Evolutionary conservation across 2,113 vertebrate genomes (phyloP).

Genomic region (Arvicanthis niloticus): DNA sequence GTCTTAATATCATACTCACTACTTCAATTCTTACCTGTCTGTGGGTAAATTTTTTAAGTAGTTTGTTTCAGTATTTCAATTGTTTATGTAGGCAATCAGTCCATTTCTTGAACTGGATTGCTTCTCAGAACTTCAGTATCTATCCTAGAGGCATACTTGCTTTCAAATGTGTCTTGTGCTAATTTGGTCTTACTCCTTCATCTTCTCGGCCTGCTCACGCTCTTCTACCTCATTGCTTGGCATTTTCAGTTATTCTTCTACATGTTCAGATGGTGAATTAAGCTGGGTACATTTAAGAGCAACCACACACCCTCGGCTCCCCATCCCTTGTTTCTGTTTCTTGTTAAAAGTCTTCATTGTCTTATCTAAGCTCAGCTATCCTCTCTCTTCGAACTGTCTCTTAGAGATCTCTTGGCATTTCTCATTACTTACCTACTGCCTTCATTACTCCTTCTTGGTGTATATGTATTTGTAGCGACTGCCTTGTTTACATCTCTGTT

Average conservation of each 20-base stretch:
- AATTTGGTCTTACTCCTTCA: neutral
- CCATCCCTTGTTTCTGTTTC: neutral
- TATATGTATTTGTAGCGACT: neutral
- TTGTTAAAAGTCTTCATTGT: neutral
- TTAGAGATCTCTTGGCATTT: neutral
- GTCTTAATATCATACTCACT: neutral
- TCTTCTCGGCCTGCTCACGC: neutral
- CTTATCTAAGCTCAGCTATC: neutral
- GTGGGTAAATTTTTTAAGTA: slow-evolving; percentile 23
- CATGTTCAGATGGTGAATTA: neutral
- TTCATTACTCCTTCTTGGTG: neutral
- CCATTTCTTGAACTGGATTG: neutral
- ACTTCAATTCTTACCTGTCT: neutral
- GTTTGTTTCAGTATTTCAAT: neutral
- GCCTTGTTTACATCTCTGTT: neutral
- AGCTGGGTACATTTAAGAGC: neutral
- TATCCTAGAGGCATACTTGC: neutral
- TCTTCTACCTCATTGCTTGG: neutral
- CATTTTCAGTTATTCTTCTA: slow-evolving; percentile 8
- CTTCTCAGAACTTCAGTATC: neutral
- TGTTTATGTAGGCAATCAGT: neutral
- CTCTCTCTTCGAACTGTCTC: neutral
- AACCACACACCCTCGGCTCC: neutral
- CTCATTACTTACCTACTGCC: neutral
- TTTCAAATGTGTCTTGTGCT: slow-evolving; percentile 8